A percentile compares a stretch with the other conserved stretches of the same genome.
Evolutionary conservation across 2,888 invertebrate genomes (phyloP).

Genomic region (Eulithis prunata): DNA sequence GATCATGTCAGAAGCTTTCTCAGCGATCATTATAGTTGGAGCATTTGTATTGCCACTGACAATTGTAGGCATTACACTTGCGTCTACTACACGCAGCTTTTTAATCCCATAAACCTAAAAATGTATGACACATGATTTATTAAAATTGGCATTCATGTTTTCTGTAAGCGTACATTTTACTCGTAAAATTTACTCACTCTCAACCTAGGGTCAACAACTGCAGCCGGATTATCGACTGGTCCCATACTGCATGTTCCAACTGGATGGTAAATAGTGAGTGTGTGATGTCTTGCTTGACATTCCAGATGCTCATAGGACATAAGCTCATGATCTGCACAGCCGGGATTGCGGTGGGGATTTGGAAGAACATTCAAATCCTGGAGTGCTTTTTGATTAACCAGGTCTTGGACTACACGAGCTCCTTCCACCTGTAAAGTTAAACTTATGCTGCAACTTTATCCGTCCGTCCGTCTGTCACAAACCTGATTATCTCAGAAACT

Average conservation of each 20-base stretch:
- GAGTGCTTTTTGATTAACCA: slow-evolving; percentile 86
- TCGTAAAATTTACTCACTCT: slow-evolving; percentile 42
- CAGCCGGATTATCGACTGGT: slow-evolving; percentile 73
- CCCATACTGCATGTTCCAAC: slow-evolving; percentile 94
- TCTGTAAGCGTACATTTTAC: background rate
- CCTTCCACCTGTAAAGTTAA: slow-evolving; percentile 86
- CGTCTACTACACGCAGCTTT: slow-evolving; percentile 90
- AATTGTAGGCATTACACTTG: slow-evolving; percentile 92
- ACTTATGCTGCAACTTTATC: background rate
- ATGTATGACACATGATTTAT: background rate
- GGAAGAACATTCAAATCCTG: slow-evolving; percentile 85
- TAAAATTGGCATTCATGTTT: background rate
- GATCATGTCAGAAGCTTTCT: slow-evolving; percentile 92
- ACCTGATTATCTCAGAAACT: background rate
- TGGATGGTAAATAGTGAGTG: slow-evolving; percentile 92
- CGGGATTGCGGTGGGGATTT: slow-evolving; percentile 87
- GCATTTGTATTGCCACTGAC: slow-evolving; percentile 93
- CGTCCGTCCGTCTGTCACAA: background rate
- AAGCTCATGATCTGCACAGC: slow-evolving; percentile 85
- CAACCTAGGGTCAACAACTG: slow-evolving; percentile 89
- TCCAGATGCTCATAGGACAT: slow-evolving; percentile 90
- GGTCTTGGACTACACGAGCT: slow-evolving; percentile 86
- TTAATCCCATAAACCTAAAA: slow-evolving; percentile 86
- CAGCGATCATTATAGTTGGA: slow-evolving; percentile 93
- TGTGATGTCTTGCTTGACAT: slow-evolving; percentile 90